phyloP scores from a whole-genome alignment of 2,113 vertebrate genomes.

The Xenopus tropicalis region DNA sequence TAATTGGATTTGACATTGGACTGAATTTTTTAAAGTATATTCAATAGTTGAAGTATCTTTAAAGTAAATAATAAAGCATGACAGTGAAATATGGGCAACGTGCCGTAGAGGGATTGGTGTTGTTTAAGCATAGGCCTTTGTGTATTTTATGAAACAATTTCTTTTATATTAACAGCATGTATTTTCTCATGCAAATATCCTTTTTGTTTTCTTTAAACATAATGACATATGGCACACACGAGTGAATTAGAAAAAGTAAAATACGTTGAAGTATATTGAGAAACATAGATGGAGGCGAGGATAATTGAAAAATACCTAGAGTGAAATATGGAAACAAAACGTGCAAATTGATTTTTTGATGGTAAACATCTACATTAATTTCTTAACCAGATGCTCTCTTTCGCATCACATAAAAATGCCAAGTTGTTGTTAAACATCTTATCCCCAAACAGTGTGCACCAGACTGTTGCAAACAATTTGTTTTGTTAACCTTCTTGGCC shows the following conservation, averaged over 20 bases:
- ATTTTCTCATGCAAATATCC: constrained; percentile 6
- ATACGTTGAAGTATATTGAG: constrained; percentile 9
- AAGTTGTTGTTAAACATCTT: not conserved
- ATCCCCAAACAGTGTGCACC: too few species aligned
- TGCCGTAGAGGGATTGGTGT: too few species aligned
- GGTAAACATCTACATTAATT: constrained; percentile 37
- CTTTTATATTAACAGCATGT: not conserved
- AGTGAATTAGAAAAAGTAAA: constrained; percentile 22
- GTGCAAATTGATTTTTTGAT: constrained; percentile 38
- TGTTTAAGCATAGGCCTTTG: not conserved
- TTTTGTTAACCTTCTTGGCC: too few species aligned
- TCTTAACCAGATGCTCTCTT: constrained; percentile 32
- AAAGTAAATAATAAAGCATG: not conserved
- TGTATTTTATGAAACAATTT: not conserved
- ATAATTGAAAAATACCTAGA: constrained; percentile 30
- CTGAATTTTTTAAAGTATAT: not conserved
- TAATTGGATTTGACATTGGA: not conserved
- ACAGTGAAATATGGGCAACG: not conserved
- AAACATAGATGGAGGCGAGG: constrained; percentile 10
- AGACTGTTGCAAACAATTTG: too few species aligned
- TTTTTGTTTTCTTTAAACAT: not conserved
- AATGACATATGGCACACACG: constrained; percentile 28
- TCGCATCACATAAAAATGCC: not conserved
- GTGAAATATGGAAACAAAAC: constrained; percentile 31
- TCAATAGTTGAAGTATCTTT: not conserved